Percentiles rank a stretch among this genome's conserved stretches.
phyloP scores from a whole-genome alignment of 2,888 invertebrate species.

The Machimus atricapillus region DNA sequence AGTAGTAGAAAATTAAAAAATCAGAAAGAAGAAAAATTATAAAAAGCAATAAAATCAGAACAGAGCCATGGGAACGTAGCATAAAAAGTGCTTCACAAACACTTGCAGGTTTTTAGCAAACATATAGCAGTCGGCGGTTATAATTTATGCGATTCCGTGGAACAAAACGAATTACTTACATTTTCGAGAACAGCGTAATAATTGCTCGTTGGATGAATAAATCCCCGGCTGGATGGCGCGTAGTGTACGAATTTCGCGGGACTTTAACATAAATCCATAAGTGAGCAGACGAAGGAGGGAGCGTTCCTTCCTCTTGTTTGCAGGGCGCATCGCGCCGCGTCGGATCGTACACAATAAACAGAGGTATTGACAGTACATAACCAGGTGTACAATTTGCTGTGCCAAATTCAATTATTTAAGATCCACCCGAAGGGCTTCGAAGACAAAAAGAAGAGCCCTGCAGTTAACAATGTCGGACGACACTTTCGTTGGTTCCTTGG shows the following conservation, averaged over 20 bases:
- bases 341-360: neutral
- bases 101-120: neutral
- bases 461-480: conserved; percentile 49
- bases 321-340: conserved; percentile 13
- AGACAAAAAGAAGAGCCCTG: conserved; percentile 19
- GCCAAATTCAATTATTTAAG: conserved; percentile 62
- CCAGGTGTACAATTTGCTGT: conserved; percentile 63
- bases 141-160: conserved; percentile 6
- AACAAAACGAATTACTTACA: conserved; percentile 27
- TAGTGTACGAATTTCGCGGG: conserved; percentile 1
- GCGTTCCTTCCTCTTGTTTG: conserved; percentile 5
- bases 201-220: conserved; percentile 26
- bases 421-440: conserved; percentile 48
- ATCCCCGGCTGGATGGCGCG: neutral
- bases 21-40: too few relatives aligned
- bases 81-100: too few relatives aligned
- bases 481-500: conserved; percentile 50
- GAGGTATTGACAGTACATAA: conserved; percentile 51
- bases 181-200: conserved; percentile 20
- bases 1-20: too few relatives aligned
- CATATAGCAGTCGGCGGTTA: conserved; percentile 5
- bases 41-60: too few relatives aligned
- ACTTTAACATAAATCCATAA: conserved; percentile 26
- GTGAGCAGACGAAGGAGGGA: conserved; percentile 13
- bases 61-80: too few relatives aligned